Base-by-base conservation (phyloP, 2,113 vertebrate species). In the Chloebia gouldiae region DNA sequence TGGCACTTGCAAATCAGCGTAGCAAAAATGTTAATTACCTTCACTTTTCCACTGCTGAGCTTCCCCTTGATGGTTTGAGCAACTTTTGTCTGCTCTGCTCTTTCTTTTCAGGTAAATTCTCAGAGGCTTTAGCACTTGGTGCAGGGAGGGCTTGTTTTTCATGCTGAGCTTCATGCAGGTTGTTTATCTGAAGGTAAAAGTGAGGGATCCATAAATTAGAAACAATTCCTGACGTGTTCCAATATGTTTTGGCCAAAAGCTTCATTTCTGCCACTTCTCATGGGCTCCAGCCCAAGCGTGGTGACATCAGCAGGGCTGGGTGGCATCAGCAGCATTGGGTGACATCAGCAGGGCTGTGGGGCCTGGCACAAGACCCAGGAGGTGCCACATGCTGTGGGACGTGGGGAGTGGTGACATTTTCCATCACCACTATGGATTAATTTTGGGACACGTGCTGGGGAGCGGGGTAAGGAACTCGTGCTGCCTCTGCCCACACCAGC, bases 211-310 rank as follows among this genome's bases (percentile, higher is more conserved):
- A 15, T 56, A 72, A 59, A 72, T 47, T 5, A 3, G 30, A 35
- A 44, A n/a, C 30, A 16, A 35, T 82, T 92, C 53, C 76, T 71
- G 76, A 12, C 3, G 0, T 5, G 9, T 28, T 42, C 72, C 11
- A 4, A 18, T 11, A 2, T 1, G 30, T 2, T 84, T 70, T 80
- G 56, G 56, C 44, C 83, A 37, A 86, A 77, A 78, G 35, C 9
- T 0, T 85, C 31, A 0, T n/a, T 75, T 39, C 66, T 76, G 45
- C 33, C 12, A 0, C 31, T 27, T 73, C n/a, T 5, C 1, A 0
- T 4, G 37, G 45, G 33, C 10, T 8, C 19, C 2, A 22, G 66
- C 27, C 9, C 0, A 42, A 16, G 27, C 0, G 2, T 40, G 56
- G 50, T 33, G 20, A 7, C 12, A 25, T 17, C 25, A 50, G 49